These are phyloP conservation scores for Corvus moneduloides DNA, from an alignment of 2,113 vertebrate genomes.

Conservation along the genomic window DNA sequence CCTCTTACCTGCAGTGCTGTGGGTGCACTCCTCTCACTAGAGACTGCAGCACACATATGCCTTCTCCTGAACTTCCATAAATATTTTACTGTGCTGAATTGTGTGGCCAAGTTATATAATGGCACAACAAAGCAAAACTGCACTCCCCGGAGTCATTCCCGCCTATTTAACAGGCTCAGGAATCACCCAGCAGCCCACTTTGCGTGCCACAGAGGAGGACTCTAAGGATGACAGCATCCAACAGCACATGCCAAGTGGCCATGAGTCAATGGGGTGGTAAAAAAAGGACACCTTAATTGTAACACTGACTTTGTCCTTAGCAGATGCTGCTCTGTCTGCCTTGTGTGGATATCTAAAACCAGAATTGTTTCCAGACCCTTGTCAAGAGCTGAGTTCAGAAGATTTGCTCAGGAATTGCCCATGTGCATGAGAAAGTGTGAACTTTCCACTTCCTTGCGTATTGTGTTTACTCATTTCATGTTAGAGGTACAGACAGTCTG, in stretches of 20 bases:
- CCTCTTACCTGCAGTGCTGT: background rate
- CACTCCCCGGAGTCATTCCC: background rate
- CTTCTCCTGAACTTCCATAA: background rate
- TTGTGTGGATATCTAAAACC: background rate
- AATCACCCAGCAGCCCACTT: background rate
- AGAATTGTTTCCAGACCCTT: background rate
- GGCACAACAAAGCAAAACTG: background rate
- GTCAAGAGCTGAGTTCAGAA: background rate
- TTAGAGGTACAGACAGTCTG: background rate
- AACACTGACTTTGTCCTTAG: background rate
- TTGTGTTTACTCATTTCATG: background rate
- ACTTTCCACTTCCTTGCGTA: background rate
- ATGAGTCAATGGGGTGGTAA: background rate
- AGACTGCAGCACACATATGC: background rate
- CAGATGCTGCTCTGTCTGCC: background rate
- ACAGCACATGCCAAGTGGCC: background rate
- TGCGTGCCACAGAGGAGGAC: background rate
- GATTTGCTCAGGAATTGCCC: background rate
- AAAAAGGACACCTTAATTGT: background rate
- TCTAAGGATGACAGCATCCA: background rate
- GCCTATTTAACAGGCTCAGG: background rate
- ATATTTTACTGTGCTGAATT: background rate
- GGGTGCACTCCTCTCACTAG: background rate
- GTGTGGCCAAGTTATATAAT: background rate
- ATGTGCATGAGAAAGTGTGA: background rate